Evolutionary conservation across 2,888 invertebrate genomes (phyloP).

Genomic region (Eristalinus sepulchralis): DNA sequence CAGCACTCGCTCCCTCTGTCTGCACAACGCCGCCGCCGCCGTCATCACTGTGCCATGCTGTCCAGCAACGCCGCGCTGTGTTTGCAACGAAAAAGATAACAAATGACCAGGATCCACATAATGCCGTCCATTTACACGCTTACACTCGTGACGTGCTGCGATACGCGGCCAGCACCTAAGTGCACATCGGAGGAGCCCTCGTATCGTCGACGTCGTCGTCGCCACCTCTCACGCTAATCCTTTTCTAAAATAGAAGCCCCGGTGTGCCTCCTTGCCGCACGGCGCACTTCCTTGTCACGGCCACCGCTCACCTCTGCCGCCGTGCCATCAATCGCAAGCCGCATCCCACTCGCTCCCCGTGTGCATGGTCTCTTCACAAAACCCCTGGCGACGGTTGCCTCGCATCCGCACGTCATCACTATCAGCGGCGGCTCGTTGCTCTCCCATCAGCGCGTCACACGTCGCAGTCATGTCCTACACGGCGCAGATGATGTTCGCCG

Average conservation of each 20-base stretch:
- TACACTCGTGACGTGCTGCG: constrained; percentile 64
- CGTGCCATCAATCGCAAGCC: constrained; percentile 19
- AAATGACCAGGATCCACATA: constrained; percentile 64
- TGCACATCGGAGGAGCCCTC: constrained; percentile 45
- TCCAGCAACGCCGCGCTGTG: no score
- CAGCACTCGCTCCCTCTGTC: constrained; percentile 6
- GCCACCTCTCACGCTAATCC: constrained; percentile 43
- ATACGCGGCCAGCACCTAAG: constrained; percentile 56
- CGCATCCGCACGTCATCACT: constrained; percentile 26
- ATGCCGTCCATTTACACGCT: constrained; percentile 63
- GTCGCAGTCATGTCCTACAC: constrained; percentile 53
- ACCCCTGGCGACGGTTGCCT: constrained; percentile 26
- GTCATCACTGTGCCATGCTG: neutral
- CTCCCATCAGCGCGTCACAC: constrained; percentile 7
- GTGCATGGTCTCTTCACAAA: constrained; percentile 58
- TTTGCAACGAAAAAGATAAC: constrained; percentile 38
- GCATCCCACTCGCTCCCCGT: constrained; percentile 49
- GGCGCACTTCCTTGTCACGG: neutral
- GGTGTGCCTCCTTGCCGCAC: constrained; percentile 15
- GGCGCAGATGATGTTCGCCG: constrained; percentile 56
- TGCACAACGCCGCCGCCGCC: neutral
- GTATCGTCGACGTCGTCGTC: neutral
- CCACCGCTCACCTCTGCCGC: neutral
- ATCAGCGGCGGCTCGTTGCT: constrained; percentile 31
- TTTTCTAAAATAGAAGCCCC: constrained; percentile 56